Conservation (phyloP, 1,140 invertebrate genomes). For the Hylyphantes graminicola region DNA sequence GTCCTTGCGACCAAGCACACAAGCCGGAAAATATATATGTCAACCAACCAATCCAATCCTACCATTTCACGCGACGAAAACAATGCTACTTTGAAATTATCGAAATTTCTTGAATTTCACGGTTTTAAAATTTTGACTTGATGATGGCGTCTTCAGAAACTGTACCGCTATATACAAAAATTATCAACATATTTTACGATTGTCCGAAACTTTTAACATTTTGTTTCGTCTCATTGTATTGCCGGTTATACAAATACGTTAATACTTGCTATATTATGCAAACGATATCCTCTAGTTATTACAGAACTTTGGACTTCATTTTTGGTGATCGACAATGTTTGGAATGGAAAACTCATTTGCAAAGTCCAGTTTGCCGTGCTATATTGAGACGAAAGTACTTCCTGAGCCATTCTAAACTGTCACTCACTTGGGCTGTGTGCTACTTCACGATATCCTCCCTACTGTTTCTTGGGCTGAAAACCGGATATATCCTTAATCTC, state of each 20-base stretch:
- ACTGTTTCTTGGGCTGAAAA: conserved; percentile 25
- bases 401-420: conserved; percentile 27
- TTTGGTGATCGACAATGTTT: conserved; percentile 1
- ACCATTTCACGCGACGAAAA: too few relatives aligned
- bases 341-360: conserved; percentile 50
- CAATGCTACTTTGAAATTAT: too few relatives aligned
- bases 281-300: conserved; percentile 19
- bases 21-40: too few relatives aligned
- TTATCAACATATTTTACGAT: background rate
- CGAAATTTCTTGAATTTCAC: too few relatives aligned
- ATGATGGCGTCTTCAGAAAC: background rate
- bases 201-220: background rate
- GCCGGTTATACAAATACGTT: conserved; percentile 15
- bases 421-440: conserved; percentile 19
- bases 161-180: background rate
- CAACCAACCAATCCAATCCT: too few relatives aligned
- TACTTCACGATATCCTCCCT: background rate
- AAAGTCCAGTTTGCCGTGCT: conserved; percentile 41
- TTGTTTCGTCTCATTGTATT: conserved; percentile 9
- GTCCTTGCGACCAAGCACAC: too few relatives aligned
- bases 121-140: background rate
- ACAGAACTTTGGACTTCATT: background rate
- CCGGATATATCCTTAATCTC: background rate
- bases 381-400: conserved; percentile 43
- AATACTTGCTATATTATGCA: conserved; percentile 44